Evolutionary conservation across 2,888 invertebrate species (phyloP).

Genomic region (Acanthococcus lagerstroemiae): DNA sequence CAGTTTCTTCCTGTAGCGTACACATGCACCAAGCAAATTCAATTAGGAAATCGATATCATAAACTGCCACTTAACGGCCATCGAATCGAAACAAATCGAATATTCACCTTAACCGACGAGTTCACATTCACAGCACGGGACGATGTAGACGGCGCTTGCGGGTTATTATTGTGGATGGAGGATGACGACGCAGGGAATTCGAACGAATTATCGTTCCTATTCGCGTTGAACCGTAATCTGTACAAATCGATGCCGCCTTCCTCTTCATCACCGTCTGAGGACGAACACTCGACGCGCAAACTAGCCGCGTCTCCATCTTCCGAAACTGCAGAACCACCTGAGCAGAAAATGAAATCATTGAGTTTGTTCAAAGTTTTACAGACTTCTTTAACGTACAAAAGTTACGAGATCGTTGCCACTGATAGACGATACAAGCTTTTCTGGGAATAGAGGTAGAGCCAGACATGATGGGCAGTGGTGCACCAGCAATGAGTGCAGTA

Average conservation of each 20-base stretch:
- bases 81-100: neutral
- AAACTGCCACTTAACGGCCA: neutral
- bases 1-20: conserved; percentile 11
- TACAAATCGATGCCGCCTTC: conserved; percentile 18
- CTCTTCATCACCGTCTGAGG: conserved; percentile 22
- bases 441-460: no score
- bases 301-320: conserved; percentile 21
- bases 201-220: conserved; percentile 9
- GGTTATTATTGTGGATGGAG: neutral
- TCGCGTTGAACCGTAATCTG: conserved; percentile 6
- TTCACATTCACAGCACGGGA: conserved; percentile 14
- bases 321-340: conserved; percentile 15
- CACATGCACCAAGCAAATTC: no score
- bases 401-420: no score
- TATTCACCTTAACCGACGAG: conserved; percentile 11
- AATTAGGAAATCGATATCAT: neutral
- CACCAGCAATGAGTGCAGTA: no score
- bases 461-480: no score
- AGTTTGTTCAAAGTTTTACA: no score
- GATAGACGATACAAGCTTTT: no score
- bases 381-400: no score
- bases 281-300: conserved; percentile 14
- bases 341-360: no score
- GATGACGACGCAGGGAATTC: conserved; percentile 15
- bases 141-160: conserved; percentile 5